Conservation (phyloP, 2,888 invertebrate species). For the Orthosia gracilis region DNA sequence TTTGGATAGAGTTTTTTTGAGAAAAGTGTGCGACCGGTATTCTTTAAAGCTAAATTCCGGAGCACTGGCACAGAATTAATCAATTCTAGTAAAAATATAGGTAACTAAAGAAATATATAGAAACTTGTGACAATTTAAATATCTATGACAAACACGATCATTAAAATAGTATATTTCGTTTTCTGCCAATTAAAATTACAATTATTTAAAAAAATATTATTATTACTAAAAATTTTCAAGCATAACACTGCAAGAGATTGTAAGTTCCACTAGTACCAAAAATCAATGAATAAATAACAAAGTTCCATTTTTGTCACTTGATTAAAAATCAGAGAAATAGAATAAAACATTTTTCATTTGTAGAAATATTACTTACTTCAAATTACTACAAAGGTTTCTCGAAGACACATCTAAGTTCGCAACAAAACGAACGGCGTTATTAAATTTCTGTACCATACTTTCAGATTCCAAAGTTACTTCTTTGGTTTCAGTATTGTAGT, state of each 20-base stretch:
- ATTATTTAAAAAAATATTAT: too few relatives aligned
- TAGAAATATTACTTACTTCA: conserved; percentile 42
- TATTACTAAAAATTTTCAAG: too few relatives aligned
- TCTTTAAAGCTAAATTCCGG: background rate
- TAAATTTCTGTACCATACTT: conserved; percentile 65
- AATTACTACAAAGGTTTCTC: conserved; percentile 68
- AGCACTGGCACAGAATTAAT: background rate
- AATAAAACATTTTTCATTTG: background rate
- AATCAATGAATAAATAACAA: too few relatives aligned
- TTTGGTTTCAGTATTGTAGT: conserved; percentile 50
- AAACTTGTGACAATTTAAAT: too few relatives aligned
- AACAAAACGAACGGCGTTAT: conserved; percentile 31
- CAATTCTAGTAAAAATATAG: background rate
- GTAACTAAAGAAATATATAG: background rate
- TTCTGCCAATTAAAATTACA: too few relatives aligned
- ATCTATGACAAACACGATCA: background rate
- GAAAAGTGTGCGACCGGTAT: background rate
- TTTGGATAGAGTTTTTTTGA: background rate
- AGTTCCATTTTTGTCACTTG: too few relatives aligned
- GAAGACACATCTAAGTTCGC: conserved; percentile 74
- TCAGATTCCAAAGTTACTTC: conserved; percentile 57
- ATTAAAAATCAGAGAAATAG: too few relatives aligned
- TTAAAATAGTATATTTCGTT: too few relatives aligned
- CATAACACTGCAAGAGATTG: background rate
- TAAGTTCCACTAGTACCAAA: too few relatives aligned